Evolutionary conservation across 2,888 invertebrate genomes (phyloP).

Genomic region (Norana najaformis): DNA sequence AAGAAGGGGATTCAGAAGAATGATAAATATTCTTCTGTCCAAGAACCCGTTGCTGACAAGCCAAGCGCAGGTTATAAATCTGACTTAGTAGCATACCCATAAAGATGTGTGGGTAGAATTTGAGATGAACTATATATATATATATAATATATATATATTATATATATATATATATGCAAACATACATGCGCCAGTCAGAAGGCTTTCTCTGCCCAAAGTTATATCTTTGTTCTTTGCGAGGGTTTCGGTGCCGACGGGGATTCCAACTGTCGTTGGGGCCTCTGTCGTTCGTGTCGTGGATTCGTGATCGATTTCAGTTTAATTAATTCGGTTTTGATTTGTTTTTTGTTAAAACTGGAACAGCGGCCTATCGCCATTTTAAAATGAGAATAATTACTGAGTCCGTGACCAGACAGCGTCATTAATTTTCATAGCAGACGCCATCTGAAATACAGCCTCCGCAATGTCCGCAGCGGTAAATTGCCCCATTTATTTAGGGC

Average conservation of each 20-base stretch:
- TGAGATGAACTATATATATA: not conserved
- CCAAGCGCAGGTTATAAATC: not conserved
- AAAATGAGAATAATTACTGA: not conserved
- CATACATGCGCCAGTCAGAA: too few species aligned
- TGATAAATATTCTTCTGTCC: not conserved
- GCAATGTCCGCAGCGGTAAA: not conserved
- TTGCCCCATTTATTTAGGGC: not conserved
- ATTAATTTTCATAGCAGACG: not conserved
- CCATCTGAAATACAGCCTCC: too few species aligned
- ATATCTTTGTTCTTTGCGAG: not conserved
- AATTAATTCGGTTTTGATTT: not conserved
- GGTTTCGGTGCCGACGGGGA: too few species aligned
- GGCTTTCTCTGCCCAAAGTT: too few species aligned
- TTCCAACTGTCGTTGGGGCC: too few species aligned
- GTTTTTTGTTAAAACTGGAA: not conserved
- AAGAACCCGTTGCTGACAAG: not conserved
- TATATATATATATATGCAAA: too few species aligned
- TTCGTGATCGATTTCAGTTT: conserved; percentile 3
- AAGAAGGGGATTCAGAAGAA: not conserved
- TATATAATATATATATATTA: too few species aligned
- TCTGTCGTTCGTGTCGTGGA: not conserved
- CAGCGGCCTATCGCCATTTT: not conserved
- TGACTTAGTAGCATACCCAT: not conserved
- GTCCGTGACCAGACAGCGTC: not conserved
- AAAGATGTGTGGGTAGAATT: not conserved